Base-by-base conservation (phyloP, 1,140 invertebrate genomes). In the Caerostris darwini region DNA sequence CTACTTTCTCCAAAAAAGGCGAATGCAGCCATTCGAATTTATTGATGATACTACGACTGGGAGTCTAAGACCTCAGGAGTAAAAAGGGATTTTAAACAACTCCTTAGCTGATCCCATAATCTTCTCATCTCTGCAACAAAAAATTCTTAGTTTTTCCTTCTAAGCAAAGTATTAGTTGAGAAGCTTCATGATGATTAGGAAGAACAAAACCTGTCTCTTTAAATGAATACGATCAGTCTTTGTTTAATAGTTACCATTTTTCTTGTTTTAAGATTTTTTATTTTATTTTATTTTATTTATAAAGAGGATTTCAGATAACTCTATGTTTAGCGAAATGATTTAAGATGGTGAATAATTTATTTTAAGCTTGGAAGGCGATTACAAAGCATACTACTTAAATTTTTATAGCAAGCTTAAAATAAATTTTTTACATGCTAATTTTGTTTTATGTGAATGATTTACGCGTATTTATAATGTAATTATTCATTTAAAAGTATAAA, bases 51-150 rank as follows among this genome's bases (percentile, higher is more conserved):
- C 67, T n/a, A 6, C 6, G 67, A 14, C 67, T 71, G 14, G 7
- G 7, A 6, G 14, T 59, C 58, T 59, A 59, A 59, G 58, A 34
- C 67, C 4, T 14, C 8, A 6, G 67, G 67, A 6, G 8, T 10
- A 71, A 71, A 71, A 71, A 71, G 17, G 67, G 3, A 14, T 71
- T 71, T 71, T 71, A 71, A 71, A 71, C 67, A 71, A 71, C 67
- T 71, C 67, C 17, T 71, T n/a, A 14, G 67, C 67, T 71, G 67
- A 71, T 71, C 67, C 67, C 17, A 71, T 71, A 71, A 71, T 71
- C 67, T 71, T 34, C 67, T 71, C 67, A 71, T 71, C 19, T 34
- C 14, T n/a, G 67, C 7, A 14, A 71, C 7, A 34, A 71, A 71
- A n/a, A n/a, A 34, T 1, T 71, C 17, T 34, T 71, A 71, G 34